These are phyloP conservation scores for Trematomus loennbergii DNA, from an alignment of 2,113 vertebrate genomes.

Conservation along the genomic window DNA sequence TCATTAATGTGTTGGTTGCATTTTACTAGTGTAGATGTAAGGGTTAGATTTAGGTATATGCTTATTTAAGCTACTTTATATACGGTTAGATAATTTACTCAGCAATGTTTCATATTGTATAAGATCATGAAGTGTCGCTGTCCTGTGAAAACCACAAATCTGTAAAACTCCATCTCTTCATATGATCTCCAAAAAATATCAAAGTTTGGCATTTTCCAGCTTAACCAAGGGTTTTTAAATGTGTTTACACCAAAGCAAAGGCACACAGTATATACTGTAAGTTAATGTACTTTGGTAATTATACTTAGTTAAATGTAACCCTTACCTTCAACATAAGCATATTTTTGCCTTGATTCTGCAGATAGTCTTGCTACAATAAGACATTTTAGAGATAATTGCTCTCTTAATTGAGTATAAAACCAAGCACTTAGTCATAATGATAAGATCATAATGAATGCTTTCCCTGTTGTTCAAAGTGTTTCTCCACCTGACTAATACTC, in stretches of 20 bases:
- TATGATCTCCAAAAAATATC: background rate
- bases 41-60: background rate
- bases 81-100: background rate
- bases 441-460: slow-evolving; percentile 1
- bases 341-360: background rate
- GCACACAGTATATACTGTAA: background rate
- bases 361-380: background rate
- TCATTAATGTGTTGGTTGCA: background rate
- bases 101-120: background rate
- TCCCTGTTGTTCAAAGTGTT: slow-evolving; percentile 26
- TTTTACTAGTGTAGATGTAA: background rate
- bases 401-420: background rate
- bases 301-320: background rate
- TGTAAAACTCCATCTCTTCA: background rate
- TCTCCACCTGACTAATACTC: background rate
- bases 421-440: background rate
- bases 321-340: background rate
- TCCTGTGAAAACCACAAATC: background rate
- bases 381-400: slow-evolving; percentile 12
- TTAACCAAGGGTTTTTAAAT: background rate
- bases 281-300: background rate
- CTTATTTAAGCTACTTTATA: background rate
- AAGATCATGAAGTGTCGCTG: background rate
- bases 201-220: background rate
- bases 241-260: background rate